phyloP scores from a whole-genome alignment of 2,888 invertebrate species.

The Teinopalpus imperialis region DNA sequence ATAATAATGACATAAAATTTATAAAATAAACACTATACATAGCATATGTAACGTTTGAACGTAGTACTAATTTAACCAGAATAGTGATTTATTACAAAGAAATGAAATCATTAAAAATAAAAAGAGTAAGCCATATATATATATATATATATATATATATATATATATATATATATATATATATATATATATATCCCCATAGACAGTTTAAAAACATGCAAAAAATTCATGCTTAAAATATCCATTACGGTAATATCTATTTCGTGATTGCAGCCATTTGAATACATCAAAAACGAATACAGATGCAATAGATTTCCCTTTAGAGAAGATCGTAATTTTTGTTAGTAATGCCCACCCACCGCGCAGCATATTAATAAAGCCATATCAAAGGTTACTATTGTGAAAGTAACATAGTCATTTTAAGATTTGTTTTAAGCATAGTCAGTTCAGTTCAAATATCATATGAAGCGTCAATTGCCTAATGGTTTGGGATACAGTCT shows the following conservation, averaged over 20 bases:
- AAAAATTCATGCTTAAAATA: slow-evolving; percentile 9
- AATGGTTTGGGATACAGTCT: too few species aligned
- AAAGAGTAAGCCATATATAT: too few species aligned
- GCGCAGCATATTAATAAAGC: slow-evolving; percentile 17
- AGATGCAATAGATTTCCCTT: slow-evolving; percentile 14
- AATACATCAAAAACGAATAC: slow-evolving; percentile 14
- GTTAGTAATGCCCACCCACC: slow-evolving; percentile 21
- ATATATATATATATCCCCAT: too few species aligned
- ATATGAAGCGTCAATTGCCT: too few species aligned
- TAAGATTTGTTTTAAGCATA: slow-evolving; percentile 43
- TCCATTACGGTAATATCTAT: slow-evolving; percentile 6
- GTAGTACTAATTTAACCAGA: too few species aligned
- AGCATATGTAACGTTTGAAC: too few species aligned
- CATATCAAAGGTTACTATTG: slow-evolving; percentile 27
- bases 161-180: too few species aligned
- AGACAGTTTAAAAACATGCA: background rate
- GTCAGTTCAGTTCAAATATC: slow-evolving; percentile 40
- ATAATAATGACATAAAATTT: too few species aligned
- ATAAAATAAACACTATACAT: too few species aligned
- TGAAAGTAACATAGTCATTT: slow-evolving; percentile 47
- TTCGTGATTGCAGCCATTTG: slow-evolving; percentile 12
- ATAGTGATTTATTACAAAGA: too few species aligned
- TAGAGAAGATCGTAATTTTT: slow-evolving; percentile 14
- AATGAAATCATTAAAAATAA: too few species aligned
- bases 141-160: too few species aligned